These are phyloP conservation scores for Eilema griseolum DNA, from an alignment of 2,888 invertebrate species.

Conservation along the genomic window DNA sequence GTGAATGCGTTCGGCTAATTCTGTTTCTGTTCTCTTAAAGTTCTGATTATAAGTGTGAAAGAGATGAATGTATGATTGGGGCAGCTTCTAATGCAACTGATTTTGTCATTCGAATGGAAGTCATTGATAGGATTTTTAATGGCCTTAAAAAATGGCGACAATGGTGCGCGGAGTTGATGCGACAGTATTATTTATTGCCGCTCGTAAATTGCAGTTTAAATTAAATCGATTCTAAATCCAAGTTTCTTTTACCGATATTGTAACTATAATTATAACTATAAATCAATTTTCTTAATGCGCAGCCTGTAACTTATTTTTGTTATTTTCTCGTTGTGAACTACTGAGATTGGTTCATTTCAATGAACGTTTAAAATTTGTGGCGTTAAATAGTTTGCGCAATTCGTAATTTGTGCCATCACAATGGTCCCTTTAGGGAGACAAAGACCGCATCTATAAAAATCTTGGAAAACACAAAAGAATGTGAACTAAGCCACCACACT, in stretches of 20 bases:
- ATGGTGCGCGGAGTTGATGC: slow-evolving; percentile 75
- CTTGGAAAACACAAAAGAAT: slow-evolving; percentile 53
- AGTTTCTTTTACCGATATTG: slow-evolving; percentile 70
- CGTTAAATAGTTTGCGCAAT: slow-evolving; percentile 41
- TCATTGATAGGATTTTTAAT: slow-evolving; percentile 85
- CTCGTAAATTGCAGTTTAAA: slow-evolving; percentile 83
- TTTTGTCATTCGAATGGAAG: slow-evolving; percentile 76
- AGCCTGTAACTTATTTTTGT: slow-evolving; percentile 50
- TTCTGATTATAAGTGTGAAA: slow-evolving; percentile 58
- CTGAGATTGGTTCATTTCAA: slow-evolving; percentile 29
- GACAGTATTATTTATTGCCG: slow-evolving; percentile 80
- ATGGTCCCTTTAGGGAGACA: slow-evolving; percentile 52
- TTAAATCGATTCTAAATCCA: slow-evolving; percentile 81
- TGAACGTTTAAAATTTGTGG: slow-evolving; percentile 16
- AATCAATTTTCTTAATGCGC: slow-evolving; percentile 69
- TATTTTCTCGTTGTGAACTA: slow-evolving; percentile 23
- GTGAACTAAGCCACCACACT: slow-evolving; percentile 67
- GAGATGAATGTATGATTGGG: slow-evolving; percentile 61
- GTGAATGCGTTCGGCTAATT: slow-evolving; percentile 61
- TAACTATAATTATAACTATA: slow-evolving; percentile 76
- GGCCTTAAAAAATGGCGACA: slow-evolving; percentile 84
- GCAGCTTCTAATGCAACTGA: slow-evolving; percentile 70
- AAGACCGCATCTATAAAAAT: slow-evolving; percentile 54
- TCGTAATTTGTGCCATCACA: slow-evolving; percentile 47
- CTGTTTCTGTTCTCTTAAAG: slow-evolving; percentile 61